Conservation (phyloP, 2,888 invertebrate species). For the Cephus pulcher region DNA sequence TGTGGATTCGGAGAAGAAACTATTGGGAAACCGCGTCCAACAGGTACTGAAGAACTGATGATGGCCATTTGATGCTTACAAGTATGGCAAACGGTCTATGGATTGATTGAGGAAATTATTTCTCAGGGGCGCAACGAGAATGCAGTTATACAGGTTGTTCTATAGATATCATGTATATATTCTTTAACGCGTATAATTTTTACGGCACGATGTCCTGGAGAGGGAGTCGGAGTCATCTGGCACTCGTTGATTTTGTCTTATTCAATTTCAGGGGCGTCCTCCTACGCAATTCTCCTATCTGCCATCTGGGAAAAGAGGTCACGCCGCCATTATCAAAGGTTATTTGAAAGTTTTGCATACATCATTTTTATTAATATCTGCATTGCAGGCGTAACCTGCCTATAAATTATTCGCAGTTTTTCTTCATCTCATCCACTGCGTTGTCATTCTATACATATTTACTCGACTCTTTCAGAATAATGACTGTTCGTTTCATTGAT, state of each 20-base stretch:
- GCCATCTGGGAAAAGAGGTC: background rate
- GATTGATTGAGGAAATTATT: background rate
- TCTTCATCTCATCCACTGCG: background rate
- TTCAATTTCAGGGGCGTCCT: background rate
- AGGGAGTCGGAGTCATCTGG: background rate
- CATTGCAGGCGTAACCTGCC: background rate
- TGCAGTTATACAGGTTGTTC: background rate
- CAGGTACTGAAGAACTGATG: background rate
- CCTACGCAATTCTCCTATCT: background rate
- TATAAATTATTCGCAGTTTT: background rate
- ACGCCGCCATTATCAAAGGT: background rate
- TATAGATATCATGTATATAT: background rate
- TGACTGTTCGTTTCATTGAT: background rate
- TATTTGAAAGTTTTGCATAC: background rate
- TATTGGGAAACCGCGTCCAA: background rate
- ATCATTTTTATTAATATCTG: background rate
- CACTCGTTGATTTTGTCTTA: background rate
- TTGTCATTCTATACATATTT: background rate
- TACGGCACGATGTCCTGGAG: background rate
- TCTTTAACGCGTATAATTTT: background rate
- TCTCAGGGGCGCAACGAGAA: background rate
- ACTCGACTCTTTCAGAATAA: background rate
- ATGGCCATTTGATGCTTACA: background rate
- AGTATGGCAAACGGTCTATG: background rate
- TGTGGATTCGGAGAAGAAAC: background rate